Base-by-base conservation (phyloP, 2,113 vertebrate species). In the Ploceus nigricollis region DNA sequence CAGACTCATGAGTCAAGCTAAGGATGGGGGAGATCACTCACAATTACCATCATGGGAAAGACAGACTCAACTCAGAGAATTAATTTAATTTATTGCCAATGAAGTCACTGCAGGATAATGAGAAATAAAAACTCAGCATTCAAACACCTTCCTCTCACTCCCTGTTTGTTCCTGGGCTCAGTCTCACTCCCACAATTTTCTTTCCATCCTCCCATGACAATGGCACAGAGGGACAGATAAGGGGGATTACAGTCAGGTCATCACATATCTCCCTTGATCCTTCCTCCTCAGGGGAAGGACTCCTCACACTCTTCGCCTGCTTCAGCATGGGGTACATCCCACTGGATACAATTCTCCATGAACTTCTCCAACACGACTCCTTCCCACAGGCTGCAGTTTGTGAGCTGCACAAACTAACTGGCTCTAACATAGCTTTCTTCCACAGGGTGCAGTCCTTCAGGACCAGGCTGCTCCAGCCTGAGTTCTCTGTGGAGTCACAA, bases 11-110 rank as follows among this genome's bases (percentile, higher is more conserved):
- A 23, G 9, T 24, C 3, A 1, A 76, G 11, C 23, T 17, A 50
- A 65, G 22, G 22, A 10, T 3, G 1, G 18, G 35, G 30, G 31
- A 71, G 11, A 31, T 33, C 23, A 33, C 2, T 42, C 51, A 31
- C 2, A 64, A 18, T 19, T 65, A 47, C 17, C 1, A 3, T 40
- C 37, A 39, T 0, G 0, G 20, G 40, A 22, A 92, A 54, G n/a
- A 33, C 3, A 78, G 15, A 30, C 3, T 30, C 2, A 1, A 23
- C 22, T 78, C 4, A 7, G 21, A 23, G 18, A 82, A 60, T 37
- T 16, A 44, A 48, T 37, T 76, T 45, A 24, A 53, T 50, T 70
- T 79, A n/a, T 35, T 69, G 4, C 7, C 35, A 70, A 10, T 33
- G 6, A 73, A 69, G 66, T 50, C 33, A 56, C 4, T 40, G 14